A percentile compares a stretch with the other conserved stretches of the same genome.
Evolutionary conservation across 2,888 invertebrate species (phyloP).

Genomic region (Pheosia tremula): DNA sequence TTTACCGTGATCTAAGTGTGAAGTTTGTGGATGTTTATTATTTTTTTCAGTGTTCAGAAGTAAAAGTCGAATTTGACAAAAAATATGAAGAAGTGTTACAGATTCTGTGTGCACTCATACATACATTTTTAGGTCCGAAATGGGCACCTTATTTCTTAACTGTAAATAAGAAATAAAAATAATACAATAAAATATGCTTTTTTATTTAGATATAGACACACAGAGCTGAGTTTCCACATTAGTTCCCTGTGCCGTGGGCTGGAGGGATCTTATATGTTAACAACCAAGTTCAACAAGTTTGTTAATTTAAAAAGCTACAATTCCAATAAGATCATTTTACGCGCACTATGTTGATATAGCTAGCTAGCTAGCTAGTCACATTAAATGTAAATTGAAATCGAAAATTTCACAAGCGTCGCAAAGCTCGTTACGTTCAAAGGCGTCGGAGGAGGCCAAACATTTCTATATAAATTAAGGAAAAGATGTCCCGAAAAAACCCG

Average conservation of each 20-base stretch:
- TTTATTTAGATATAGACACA: no score
- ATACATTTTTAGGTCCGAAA: not conserved
- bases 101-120: not conserved
- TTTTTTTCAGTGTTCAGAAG: constrained; percentile 29
- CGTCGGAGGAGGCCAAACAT: constrained; percentile 76
- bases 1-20: constrained; percentile 57
- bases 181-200: no score
- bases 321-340: no score
- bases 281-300: no score
- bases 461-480: constrained; percentile 83
- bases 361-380: not conserved
- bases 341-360: no score
- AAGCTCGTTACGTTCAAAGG: constrained; percentile 67
- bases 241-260: no score
- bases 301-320: no score
- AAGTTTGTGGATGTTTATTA: constrained; percentile 47
- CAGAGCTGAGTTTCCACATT: no score
- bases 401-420: constrained; percentile 56
- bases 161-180: no score
- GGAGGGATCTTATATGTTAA: no score
- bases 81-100: not conserved
- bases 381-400: constrained; percentile 51
- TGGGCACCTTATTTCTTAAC: no score
- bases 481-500: constrained; percentile 75
- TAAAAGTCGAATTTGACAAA: constrained; percentile 6